phyloP scores from a whole-genome alignment of 2,797 vertebrate species.

The Xiphorhynchus erythropygius region DNA sequence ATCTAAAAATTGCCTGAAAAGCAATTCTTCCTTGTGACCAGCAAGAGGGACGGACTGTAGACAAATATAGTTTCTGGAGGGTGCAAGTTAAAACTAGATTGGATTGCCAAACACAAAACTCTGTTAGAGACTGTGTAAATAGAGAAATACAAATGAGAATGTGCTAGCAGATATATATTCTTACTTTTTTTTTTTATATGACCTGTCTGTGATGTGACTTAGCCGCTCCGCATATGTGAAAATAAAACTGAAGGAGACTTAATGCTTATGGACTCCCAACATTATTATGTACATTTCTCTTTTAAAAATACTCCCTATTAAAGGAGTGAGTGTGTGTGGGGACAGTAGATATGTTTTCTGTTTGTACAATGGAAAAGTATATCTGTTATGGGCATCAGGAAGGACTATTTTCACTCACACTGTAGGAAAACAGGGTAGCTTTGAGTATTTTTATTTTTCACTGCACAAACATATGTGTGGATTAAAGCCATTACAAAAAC shows the following conservation, averaged over 20 bases:
- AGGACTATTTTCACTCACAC: not conserved
- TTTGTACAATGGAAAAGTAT: not conserved
- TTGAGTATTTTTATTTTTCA: not conserved
- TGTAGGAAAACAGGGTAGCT: not conserved
- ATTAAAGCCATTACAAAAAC: not conserved
- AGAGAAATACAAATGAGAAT: not conserved
- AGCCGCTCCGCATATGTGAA: not conserved
- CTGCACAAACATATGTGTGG: fast-evolving
- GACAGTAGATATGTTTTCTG: not conserved
- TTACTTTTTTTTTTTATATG: not conserved
- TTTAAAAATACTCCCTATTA: not conserved
- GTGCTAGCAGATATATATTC: not conserved
- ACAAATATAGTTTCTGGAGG: conserved; percentile 1
- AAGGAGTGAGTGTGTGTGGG: not conserved
- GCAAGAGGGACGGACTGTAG: not conserved
- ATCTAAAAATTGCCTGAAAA: conserved; percentile 43
- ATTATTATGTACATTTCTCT: not conserved
- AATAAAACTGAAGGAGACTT: not conserved
- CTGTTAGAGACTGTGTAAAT: not conserved
- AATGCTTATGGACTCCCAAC: not conserved
- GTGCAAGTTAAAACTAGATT: not conserved
- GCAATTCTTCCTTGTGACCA: conserved; percentile 1
- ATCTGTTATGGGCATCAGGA: not conserved
- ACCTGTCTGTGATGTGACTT: not conserved
- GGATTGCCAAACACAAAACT: not conserved